A percentile compares a stretch with the other conserved stretches of the same genome.
Conservation (phyloP, 2,888 invertebrate species). For the Pardosa pseudoannulata region DNA sequence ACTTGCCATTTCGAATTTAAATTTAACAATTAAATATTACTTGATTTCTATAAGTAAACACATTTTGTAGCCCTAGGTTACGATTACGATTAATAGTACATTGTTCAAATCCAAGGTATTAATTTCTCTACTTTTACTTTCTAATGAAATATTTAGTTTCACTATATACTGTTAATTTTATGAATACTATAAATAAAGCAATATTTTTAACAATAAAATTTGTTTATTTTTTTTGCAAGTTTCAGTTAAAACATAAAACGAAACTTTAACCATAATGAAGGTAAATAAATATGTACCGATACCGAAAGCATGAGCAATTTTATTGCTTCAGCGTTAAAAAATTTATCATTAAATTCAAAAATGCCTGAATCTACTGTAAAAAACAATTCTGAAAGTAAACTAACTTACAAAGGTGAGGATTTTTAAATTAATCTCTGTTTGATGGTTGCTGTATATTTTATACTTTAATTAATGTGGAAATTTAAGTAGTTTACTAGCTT, state of each 20-base stretch:
- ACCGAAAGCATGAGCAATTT: constrained; percentile 51
- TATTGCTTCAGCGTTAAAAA: constrained; percentile 62
- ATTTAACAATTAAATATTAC: not conserved
- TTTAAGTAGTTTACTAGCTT: too few species aligned
- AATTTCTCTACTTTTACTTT: too few species aligned
- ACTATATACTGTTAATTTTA: too few species aligned
- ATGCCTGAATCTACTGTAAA: constrained; percentile 15
- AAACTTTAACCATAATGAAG: not conserved
- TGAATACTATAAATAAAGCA: too few species aligned
- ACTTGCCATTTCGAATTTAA: not conserved
- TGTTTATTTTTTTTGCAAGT: too few species aligned
- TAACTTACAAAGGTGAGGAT: constrained; percentile 34
- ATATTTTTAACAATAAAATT: too few species aligned
- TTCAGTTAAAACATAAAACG: too few species aligned
- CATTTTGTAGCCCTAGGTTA: constrained; percentile 57
- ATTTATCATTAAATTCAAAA: constrained; percentile 47
- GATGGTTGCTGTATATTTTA: too few species aligned
- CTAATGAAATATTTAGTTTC: too few species aligned
- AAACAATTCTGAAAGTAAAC: constrained; percentile 30
- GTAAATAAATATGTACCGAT: not conserved
- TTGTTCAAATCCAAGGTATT: not conserved
- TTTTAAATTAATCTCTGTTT: not conserved
- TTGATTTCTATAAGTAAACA: constrained; percentile 36
- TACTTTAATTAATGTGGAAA: too few species aligned
- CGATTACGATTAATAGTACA: constrained; percentile 36